phyloP scores from a whole-genome alignment of 2,797 vertebrate species.

The Artibeus jamaicensis region DNA sequence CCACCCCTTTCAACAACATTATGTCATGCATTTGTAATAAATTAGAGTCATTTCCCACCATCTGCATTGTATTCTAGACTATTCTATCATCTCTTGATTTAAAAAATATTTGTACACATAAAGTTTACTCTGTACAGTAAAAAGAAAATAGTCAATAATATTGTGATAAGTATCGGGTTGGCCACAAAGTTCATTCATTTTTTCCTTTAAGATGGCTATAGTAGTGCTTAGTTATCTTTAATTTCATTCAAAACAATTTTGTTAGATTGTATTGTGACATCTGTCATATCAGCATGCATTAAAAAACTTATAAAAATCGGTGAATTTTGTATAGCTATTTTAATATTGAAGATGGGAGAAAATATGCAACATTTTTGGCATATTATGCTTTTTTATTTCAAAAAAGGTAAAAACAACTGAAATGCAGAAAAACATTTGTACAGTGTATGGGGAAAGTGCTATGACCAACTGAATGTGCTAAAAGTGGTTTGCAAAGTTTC shows the following conservation, averaged over 20 bases:
- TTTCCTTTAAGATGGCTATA: neutral
- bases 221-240: neutral
- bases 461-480: neutral
- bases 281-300: neutral
- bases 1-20: neutral
- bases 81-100: neutral
- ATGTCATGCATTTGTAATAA: neutral
- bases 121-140: neutral
- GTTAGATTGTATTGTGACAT: neutral
- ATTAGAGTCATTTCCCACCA: neutral
- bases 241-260: neutral
- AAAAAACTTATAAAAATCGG: neutral
- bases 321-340: neutral
- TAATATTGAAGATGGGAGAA: neutral
- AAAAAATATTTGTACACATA: neutral
- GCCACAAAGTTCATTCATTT: neutral
- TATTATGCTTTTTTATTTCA: neutral
- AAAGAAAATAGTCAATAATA: neutral
- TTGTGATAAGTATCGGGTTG: neutral
- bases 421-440: neutral
- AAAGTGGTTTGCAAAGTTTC: neutral
- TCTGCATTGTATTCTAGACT: neutral
- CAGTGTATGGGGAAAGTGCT: neutral
- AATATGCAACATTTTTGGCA: neutral
- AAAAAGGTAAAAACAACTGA: neutral